Conservation (phyloP, 1,140 invertebrate species). For the Sarcophaga peregrina region DNA sequence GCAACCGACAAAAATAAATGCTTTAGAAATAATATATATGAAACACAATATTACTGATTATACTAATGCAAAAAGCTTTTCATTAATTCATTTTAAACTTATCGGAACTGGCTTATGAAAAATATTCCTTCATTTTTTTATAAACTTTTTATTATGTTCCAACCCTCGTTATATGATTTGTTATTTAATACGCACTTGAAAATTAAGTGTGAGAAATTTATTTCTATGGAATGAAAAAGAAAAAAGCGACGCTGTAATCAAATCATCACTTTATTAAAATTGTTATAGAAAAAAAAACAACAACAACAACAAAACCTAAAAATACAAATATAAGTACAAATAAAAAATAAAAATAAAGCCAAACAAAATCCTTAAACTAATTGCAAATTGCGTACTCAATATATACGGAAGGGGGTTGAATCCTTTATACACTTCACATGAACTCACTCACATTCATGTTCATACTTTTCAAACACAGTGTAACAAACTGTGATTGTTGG, state of each 20-base stretch:
- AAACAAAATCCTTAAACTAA: constrained; percentile 9
- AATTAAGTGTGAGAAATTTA: constrained; percentile 18
- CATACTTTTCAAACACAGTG: not conserved
- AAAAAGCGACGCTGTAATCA: not conserved
- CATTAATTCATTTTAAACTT: too few relatives aligned
- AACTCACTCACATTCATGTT: not conserved
- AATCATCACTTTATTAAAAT: constrained; percentile 23
- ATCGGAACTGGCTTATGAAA: too few relatives aligned
- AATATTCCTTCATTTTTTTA: too few relatives aligned
- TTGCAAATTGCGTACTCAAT: not conserved
- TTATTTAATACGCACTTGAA: too few relatives aligned
- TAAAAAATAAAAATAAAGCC: not conserved
- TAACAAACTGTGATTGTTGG: not conserved
- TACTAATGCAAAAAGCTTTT: too few relatives aligned
- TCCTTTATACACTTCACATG: not conserved
- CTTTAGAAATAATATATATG: too few relatives aligned
- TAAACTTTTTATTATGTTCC: too few relatives aligned
- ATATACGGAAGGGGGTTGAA: not conserved
- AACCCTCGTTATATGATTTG: too few relatives aligned
- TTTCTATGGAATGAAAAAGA: not conserved
- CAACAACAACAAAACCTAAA: not conserved
- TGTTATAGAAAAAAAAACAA: not conserved
- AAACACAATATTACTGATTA: too few relatives aligned
- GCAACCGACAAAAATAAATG: too few relatives aligned
- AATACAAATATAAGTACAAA: not conserved